Percentiles rank a stretch among this genome's conserved stretches.
Evolutionary conservation across 2,888 invertebrate species (phyloP).

Genomic region (Yponomeuta cagnagella): DNA sequence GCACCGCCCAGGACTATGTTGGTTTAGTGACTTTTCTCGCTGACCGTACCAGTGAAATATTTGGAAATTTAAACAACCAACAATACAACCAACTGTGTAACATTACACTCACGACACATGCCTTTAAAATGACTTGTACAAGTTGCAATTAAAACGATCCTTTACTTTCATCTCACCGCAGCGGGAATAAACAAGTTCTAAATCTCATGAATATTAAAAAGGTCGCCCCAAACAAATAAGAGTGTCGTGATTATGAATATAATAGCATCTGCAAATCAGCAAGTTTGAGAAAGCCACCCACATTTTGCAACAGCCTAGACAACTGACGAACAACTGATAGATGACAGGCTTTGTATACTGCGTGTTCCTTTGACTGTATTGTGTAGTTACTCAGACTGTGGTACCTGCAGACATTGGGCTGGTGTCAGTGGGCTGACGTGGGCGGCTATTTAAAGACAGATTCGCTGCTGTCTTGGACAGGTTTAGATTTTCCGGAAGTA

Average conservation of each 20-base stretch:
- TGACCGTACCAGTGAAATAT: not conserved
- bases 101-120: not conserved
- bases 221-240: conserved; percentile 23
- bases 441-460: conserved; percentile 18
- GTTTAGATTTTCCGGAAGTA: conserved; percentile 10
- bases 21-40: not conserved
- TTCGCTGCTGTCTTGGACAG: conserved; percentile 17
- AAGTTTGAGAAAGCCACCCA: conserved; percentile 19
- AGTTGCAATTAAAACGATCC: conserved; percentile 1
- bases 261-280: conserved; percentile 27
- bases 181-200: not conserved
- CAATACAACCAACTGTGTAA: not conserved
- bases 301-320: conserved; percentile 24
- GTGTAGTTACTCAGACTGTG: conserved; percentile 16
- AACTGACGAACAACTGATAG: conserved; percentile 14
- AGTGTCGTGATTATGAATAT: conserved; percentile 25
- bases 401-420: conserved; percentile 18
- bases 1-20: not conserved
- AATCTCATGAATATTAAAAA: conserved; percentile 23
- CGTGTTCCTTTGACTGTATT: conserved; percentile 16
- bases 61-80: not conserved
- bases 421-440: conserved; percentile 15
- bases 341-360: conserved; percentile 11
- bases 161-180: conserved; percentile 7
- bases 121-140: conserved; percentile 1